phyloP scores from a whole-genome alignment of 2,113 vertebrate species.

The Prunella himalayana region DNA sequence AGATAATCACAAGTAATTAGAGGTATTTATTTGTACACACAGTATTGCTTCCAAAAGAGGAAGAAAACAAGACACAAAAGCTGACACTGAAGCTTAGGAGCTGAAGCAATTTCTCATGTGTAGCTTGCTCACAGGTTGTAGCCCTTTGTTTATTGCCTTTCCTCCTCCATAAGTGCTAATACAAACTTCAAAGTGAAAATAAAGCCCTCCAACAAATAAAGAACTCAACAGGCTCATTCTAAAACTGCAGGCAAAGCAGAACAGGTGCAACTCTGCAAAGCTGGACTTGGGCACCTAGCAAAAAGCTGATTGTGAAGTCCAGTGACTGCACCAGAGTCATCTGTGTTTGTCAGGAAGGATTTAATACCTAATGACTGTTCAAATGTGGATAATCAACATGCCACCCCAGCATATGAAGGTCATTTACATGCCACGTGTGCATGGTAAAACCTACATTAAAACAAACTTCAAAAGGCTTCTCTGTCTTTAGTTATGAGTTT shows the following conservation, averaged over 20 bases:
- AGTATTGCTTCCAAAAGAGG: background rate
- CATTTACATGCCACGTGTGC: background rate
- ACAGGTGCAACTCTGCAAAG: background rate
- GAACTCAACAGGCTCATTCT: background rate
- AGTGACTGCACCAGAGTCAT: background rate
- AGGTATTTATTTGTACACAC: background rate
- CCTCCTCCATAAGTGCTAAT: background rate
- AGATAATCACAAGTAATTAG: background rate
- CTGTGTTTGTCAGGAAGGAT: background rate
- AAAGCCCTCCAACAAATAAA: background rate
- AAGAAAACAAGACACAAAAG: background rate
- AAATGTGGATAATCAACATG: background rate
- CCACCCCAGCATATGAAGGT: background rate
- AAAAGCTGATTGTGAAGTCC: background rate
- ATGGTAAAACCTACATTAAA: background rate
- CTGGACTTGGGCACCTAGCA: background rate
- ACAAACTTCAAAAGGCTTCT: background rate
- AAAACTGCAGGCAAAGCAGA: background rate
- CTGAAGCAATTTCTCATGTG: background rate
- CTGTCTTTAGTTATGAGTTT: background rate
- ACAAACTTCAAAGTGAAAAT: conserved; percentile 18
- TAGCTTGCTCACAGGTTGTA: background rate
- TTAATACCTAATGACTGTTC: background rate
- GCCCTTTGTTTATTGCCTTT: background rate
- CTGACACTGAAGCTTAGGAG: background rate